These are phyloP conservation scores for Cervus canadensis DNA, from an alignment of 2,113 vertebrate genomes.

Conservation along the genomic window DNA sequence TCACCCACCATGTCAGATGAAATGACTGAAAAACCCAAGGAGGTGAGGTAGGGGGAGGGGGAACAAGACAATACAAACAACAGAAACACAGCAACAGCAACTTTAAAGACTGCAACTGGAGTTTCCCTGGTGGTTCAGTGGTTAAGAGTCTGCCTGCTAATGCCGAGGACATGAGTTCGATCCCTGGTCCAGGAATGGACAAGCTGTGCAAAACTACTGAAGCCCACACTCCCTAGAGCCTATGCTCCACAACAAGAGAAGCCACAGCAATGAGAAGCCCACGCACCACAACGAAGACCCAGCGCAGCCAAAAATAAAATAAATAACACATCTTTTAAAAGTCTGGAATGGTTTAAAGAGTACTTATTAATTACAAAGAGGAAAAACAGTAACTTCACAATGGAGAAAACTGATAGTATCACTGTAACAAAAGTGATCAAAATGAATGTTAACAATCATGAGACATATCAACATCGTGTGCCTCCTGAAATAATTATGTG, in stretches of 20 bases:
- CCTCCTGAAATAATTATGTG: background rate
- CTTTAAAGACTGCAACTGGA: background rate
- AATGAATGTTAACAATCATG: background rate
- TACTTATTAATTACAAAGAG: background rate
- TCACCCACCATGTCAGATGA: background rate
- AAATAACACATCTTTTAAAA: background rate
- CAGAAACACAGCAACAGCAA: background rate
- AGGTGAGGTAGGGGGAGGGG: background rate
- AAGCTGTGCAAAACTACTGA: background rate
- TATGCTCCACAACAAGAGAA: background rate
- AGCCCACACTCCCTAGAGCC: background rate
- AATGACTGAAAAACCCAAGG: background rate
- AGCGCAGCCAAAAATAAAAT: background rate
- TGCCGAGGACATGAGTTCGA: background rate
- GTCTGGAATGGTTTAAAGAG: background rate
- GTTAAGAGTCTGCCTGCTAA: background rate
- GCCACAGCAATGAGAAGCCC: background rate
- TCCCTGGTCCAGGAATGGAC: background rate
- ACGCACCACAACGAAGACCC: fast-evolving
- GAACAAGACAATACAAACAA: background rate
- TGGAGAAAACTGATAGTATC: background rate
- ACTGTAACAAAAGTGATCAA: background rate
- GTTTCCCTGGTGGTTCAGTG: background rate
- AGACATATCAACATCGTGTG: background rate
- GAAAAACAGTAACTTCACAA: background rate